Conservation (phyloP, 2,888 invertebrate species). For the Tortricodes alternella region DNA sequence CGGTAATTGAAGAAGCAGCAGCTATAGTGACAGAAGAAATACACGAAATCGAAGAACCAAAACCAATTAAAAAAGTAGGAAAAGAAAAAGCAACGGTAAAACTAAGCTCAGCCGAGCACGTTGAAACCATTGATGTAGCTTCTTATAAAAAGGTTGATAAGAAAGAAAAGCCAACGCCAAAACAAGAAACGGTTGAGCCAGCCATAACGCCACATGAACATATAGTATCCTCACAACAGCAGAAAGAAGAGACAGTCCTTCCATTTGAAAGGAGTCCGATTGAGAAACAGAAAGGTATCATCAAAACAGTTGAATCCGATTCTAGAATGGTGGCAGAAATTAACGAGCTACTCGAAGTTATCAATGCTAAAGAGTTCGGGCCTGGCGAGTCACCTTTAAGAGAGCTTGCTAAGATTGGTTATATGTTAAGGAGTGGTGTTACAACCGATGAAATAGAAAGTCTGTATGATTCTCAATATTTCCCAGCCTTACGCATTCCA, state of each 20-base stretch:
- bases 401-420: constrained; percentile 92
- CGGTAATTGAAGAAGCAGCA: constrained; percentile 74
- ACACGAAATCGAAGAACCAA: constrained; percentile 82
- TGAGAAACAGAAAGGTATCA: constrained; percentile 80
- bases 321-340: constrained; percentile 87
- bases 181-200: constrained; percentile 72
- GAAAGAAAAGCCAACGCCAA: constrained; percentile 62
- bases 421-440: constrained; percentile 89
- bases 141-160: constrained; percentile 85
- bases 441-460: constrained; percentile 89
- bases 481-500: constrained; percentile 90
- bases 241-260: constrained; percentile 79
- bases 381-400: constrained; percentile 90
- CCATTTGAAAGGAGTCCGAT: constrained; percentile 80
- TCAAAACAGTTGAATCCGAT: constrained; percentile 80
- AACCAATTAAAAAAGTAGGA: constrained; percentile 70
- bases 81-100: constrained; percentile 77
- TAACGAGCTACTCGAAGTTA: constrained; percentile 87
- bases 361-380: constrained; percentile 90
- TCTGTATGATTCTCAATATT: constrained; percentile 89
- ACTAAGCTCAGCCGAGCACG: constrained; percentile 81
- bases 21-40: constrained; percentile 67
- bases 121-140: constrained; percentile 84
- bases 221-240: constrained; percentile 81
- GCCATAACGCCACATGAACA: constrained; percentile 82